Base-by-base conservation (phyloP, 2,888 invertebrate species). In the Ptychoptera albimana region DNA sequence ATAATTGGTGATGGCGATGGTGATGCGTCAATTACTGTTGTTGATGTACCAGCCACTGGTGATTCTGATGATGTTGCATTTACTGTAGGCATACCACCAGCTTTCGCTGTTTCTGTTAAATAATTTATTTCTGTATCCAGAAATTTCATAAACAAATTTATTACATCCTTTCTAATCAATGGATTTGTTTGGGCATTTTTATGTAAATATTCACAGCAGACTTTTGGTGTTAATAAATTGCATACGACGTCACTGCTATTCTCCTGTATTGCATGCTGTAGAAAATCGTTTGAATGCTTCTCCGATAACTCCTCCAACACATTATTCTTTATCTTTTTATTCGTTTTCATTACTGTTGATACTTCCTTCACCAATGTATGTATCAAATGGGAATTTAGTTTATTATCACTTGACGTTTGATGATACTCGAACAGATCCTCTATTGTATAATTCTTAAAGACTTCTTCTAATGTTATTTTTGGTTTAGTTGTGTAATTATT, bases 221-320 rank as follows among this genome's bases (percentile, higher is more conserved):
- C 23, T 23, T 23, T 23, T 23, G 23, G 23, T 23, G 23, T 62
- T n/a, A 65, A 54, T 8, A 60, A 59, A 48, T 64, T 63, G 44
- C 65, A 65, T n/a, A 65, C 63, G n/a, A 57, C 58, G 2, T 59
- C 57, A 1, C 60, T 59, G 7, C 62, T 54, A 51, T 65, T 65
- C 46, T 64, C 66, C 47, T 62, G 61, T 7, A 65, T 54, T 0
- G 65, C 63, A 50, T 63, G 60, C 45, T 65, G 59, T 39, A 65
- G 52, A 45, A 64, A 64, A 30, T 64, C 63, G 43, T 60, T 60
- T 7, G 65, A 60, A 48, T 64, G 59, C 48, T 63, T 60, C 51
- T 65, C 64, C 2, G 64, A 62, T 11, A 65, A 52, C 2, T 55
- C 56, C 48, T 64, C 66, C 39, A 65, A 46, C 4, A 64, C 56